These are phyloP conservation scores for Nasonia giraulti DNA, from an alignment of 1,140 invertebrate species.

Conservation along the genomic window DNA sequence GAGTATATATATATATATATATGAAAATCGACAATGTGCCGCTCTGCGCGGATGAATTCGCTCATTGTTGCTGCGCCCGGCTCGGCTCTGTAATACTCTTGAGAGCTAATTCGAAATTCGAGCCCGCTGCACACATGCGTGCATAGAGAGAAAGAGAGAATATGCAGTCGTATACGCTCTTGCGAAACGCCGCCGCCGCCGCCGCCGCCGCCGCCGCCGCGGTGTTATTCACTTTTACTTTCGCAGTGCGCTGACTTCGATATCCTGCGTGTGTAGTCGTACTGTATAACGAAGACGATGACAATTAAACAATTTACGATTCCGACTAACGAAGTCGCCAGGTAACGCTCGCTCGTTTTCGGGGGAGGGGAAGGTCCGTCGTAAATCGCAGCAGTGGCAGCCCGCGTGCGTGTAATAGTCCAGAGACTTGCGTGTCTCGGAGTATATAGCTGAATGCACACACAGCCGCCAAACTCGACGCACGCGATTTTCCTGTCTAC, in stretches of 20 bases:
- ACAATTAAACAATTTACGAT: not conserved
- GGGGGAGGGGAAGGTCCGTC: not conserved
- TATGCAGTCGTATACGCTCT: not conserved
- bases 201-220: not conserved
- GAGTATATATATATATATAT: too few species aligned
- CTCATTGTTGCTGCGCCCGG: not conserved
- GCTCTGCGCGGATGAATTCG: not conserved
- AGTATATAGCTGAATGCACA: not conserved
- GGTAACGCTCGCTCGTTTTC: not conserved
- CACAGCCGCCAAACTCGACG: not conserved
- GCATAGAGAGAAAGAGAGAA: not conserved
- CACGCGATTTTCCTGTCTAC: not conserved
- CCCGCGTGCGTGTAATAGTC: not conserved
- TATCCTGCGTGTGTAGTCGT: too few species aligned
- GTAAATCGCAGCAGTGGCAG: not conserved
- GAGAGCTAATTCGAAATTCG: constrained; percentile 24
- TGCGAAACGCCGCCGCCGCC: not conserved
- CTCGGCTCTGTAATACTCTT: not conserved
- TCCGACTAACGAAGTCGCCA: not conserved
- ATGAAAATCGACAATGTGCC: constrained; percentile 23
- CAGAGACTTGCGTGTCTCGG: not conserved
- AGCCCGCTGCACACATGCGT: not conserved
- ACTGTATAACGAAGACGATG: too few species aligned
- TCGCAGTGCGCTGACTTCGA: not conserved
- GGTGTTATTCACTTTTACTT: constrained; percentile 7